A percentile compares a stretch with the other conserved stretches of the same genome.
phyloP scores from a whole-genome alignment of 2,113 vertebrate genomes.

The Carassius gibelio region DNA sequence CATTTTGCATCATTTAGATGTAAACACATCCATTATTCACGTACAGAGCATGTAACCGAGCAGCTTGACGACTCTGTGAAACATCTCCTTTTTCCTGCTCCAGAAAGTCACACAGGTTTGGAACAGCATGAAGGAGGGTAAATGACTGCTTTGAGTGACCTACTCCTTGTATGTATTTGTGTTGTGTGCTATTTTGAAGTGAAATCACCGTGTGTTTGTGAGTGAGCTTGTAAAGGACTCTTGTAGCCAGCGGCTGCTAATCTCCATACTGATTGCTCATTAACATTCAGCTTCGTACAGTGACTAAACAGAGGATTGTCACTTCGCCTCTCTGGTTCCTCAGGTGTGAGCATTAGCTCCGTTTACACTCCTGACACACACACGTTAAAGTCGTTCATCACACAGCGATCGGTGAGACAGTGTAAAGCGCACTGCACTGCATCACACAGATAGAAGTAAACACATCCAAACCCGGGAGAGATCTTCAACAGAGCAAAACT shows the following conservation, averaged over 20 bases:
- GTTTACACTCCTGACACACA: neutral
- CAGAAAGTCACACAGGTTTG: neutral
- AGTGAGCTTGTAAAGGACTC: slow-evolving; percentile 31
- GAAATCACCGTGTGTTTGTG: neutral
- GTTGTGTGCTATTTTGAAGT: slow-evolving; percentile 16
- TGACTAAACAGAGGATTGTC: slow-evolving; percentile 28
- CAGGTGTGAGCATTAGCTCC: slow-evolving; percentile 17
- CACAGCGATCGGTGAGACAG: neutral
- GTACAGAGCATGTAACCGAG: neutral
- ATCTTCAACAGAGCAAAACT: neutral
- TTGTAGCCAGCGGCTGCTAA: slow-evolving; percentile 39
- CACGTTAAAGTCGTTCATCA: slow-evolving; percentile 12
- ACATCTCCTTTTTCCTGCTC: neutral
- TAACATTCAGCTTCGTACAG: slow-evolving; percentile 42
- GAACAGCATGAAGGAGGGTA: neutral
- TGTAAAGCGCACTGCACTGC: neutral
- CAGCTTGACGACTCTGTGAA: neutral
- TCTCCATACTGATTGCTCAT: slow-evolving; percentile 47
- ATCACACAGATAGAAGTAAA: neutral
- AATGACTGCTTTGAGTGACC: neutral
- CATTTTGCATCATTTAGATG: neutral
- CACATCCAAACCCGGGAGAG: neutral
- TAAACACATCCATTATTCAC: neutral
- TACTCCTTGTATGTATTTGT: slow-evolving; percentile 1
- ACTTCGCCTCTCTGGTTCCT: slow-evolving; percentile 12